A percentile compares a stretch with the other conserved stretches of the same genome.
These are phyloP conservation scores for Salvelinus alpinus DNA, from an alignment of 2,113 vertebrate species.

Conservation along the genomic window DNA sequence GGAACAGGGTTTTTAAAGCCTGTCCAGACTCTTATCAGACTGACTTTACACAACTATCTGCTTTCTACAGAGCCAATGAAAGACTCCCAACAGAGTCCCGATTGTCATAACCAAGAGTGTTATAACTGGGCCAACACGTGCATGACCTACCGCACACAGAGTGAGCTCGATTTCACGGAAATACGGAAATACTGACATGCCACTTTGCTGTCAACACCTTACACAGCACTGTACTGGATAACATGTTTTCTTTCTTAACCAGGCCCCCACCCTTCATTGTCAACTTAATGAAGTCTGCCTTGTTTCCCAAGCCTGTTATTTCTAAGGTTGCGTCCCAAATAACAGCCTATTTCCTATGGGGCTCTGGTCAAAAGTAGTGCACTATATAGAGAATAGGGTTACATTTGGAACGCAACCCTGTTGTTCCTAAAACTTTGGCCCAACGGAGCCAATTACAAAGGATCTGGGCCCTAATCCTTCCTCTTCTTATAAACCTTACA, in stretches of 20 bases:
- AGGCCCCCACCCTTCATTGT: not conserved
- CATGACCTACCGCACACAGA: not conserved
- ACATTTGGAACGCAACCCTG: not conserved
- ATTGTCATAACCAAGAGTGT: not conserved
- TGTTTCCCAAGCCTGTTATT: conserved; percentile 47
- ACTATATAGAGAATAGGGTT: too few relatives aligned
- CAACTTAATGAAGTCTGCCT: conserved; percentile 45
- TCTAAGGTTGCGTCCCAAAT: conserved; percentile 56
- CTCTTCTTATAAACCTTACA: conserved; percentile 55
- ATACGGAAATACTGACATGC: conserved; percentile 5
- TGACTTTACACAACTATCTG: not conserved
- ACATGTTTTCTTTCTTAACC: conserved; percentile 35
- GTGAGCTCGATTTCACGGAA: not conserved
- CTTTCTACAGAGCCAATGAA: not conserved
- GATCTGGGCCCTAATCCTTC: conserved; percentile 64
- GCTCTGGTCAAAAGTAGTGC: too few relatives aligned
- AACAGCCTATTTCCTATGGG: too few relatives aligned
- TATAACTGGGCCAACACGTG: conserved; percentile 13
- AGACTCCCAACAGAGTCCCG: not conserved
- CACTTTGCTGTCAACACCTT: conserved; percentile 29
- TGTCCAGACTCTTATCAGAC: not conserved
- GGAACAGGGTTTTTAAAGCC: not conserved
- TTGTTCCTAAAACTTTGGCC: conserved; percentile 56
- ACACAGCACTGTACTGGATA: too few relatives aligned
- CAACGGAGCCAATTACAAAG: conserved; percentile 70